Evolutionary conservation across 2,888 invertebrate genomes (phyloP).

Genomic region (Leptopilina syphax): DNA sequence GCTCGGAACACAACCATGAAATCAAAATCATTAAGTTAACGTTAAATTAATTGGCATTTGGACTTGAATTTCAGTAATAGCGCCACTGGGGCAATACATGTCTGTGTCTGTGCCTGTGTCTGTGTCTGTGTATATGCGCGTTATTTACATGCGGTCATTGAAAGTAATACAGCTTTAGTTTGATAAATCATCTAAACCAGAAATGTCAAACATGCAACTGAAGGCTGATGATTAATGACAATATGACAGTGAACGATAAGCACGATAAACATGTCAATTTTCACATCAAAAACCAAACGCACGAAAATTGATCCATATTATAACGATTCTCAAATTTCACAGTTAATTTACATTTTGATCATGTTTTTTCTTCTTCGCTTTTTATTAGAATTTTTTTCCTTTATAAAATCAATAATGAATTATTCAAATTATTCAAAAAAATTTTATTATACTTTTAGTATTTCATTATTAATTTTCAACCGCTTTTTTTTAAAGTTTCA

Average conservation of each 20-base stretch:
- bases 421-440: too few relatives aligned
- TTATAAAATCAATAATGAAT: too few relatives aligned
- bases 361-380: too few relatives aligned
- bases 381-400: too few relatives aligned
- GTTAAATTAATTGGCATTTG: constrained; percentile 28
- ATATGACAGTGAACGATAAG: constrained; percentile 10
- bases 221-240: constrained; percentile 32
- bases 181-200: constrained; percentile 28
- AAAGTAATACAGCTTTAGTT: constrained; percentile 29
- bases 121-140: not conserved
- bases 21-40: constrained; percentile 35
- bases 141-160: constrained; percentile 17
- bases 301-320: not conserved
- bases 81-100: too few relatives aligned
- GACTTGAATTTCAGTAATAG: not conserved
- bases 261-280: constrained; percentile 5
- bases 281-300: not conserved
- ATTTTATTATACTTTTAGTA: too few relatives aligned
- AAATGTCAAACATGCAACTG: constrained; percentile 16
- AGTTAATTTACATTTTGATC: not conserved
- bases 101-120: too few relatives aligned
- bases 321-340: not conserved
- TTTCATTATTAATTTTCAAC: too few relatives aligned
- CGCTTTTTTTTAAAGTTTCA: too few relatives aligned
- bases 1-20: not conserved